These are phyloP conservation scores for Synchiropus splendidus DNA, from an alignment of 2,113 vertebrate genomes.

Conservation along the genomic window DNA sequence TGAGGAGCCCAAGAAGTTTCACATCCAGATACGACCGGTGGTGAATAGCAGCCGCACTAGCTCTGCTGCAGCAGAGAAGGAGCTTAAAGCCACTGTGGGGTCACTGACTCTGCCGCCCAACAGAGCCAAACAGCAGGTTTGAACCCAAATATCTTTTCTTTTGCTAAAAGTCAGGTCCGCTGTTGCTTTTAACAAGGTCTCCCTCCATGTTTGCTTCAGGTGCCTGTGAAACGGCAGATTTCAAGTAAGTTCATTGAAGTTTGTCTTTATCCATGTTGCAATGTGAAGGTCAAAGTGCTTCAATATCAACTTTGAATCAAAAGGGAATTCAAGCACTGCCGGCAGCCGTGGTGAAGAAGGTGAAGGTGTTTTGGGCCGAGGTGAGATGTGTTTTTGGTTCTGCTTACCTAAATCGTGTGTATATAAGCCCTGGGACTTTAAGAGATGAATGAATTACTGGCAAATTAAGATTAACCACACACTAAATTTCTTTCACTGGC, in stretches of 20 bases:
- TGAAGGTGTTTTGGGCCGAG: constrained; percentile 9
- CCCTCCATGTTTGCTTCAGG: constrained; percentile 54
- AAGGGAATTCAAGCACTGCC: constrained; percentile 58
- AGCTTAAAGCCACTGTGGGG: constrained; percentile 83
- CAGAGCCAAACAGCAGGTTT: constrained; percentile 49
- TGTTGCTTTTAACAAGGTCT: background rate
- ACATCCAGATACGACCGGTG: constrained; percentile 82
- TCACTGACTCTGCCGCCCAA: constrained; percentile 79
- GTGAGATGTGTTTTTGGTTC: no score
- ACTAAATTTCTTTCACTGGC: no score
- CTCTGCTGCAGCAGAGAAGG: constrained; percentile 68
- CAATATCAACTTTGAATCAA: constrained; percentile 1
- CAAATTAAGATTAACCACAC: no score
- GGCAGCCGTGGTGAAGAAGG: constrained; percentile 54
- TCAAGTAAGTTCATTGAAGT: constrained; percentile 66
- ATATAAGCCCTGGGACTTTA: no score
- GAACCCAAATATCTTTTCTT: constrained; percentile 7
- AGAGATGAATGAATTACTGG: no score
- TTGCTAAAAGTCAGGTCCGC: background rate
- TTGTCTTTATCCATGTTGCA: background rate
- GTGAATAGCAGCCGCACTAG: constrained; percentile 50
- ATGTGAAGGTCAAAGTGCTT: background rate
- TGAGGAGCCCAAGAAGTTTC: constrained; percentile 85
- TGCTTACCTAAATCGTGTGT: no score
- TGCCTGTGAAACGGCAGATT: constrained; percentile 71